Conservation (phyloP, 92 coral and sea anemone species). For the Palythoa heliodiscus region DNA sequence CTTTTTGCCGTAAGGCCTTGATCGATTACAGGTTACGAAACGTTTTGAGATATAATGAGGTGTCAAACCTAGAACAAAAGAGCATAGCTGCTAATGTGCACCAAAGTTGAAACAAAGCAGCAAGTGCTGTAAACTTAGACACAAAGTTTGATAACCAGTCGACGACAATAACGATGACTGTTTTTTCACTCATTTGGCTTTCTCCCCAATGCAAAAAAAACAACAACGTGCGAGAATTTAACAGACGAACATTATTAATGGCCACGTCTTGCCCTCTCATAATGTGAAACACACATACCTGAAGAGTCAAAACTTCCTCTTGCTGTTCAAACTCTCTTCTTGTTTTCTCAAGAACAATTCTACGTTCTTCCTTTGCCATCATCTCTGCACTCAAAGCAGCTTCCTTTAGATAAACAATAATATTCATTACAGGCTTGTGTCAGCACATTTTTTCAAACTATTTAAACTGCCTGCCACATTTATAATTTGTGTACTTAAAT, state of each 20-base stretch:
- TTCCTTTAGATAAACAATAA: constrained; percentile 58
- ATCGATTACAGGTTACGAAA: too few species aligned
- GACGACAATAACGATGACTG: too few species aligned
- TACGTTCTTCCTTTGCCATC: constrained; percentile 93
- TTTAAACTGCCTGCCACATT: background rate
- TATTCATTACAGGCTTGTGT: background rate
- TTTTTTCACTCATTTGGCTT: too few species aligned
- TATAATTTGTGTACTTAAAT: background rate
- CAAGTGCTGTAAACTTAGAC: too few species aligned
- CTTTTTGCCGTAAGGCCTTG: too few species aligned
- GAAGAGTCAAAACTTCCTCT: constrained; percentile 80
- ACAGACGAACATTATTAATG: background rate
- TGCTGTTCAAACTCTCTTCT: constrained; percentile 75
- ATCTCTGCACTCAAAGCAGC: constrained; percentile 94
- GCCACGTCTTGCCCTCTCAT: background rate
- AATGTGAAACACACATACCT: constrained; percentile 45
- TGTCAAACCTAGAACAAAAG: too few species aligned
- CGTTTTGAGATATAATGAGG: too few species aligned
- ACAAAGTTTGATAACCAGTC: too few species aligned
- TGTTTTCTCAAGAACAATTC: constrained; percentile 87
- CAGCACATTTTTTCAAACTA: background rate
- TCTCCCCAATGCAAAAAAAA: too few species aligned
- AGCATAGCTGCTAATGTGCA: too few species aligned
- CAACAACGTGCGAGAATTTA: too few species aligned
- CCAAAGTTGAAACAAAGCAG: too few species aligned